A percentile compares a stretch with the other conserved stretches of the same genome.
Evolutionary conservation across 2,797 vertebrate genomes (phyloP).

Genomic region (Acrossocheilus wenchowensis): DNA sequence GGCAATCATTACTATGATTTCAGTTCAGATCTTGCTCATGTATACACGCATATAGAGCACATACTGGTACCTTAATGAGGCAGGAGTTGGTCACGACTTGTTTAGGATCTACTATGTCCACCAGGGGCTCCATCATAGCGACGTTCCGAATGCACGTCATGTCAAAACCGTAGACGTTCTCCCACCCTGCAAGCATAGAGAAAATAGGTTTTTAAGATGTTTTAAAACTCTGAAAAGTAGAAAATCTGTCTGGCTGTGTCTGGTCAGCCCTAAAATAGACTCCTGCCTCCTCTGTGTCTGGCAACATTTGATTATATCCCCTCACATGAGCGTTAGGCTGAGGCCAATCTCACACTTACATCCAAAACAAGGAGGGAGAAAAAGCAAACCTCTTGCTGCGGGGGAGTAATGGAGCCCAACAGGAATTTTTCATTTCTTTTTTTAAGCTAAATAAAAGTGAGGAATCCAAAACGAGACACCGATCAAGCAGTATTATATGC

Average conservation of each 20-base stretch:
- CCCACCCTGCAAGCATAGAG: constrained; percentile 87
- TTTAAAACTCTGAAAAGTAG: neutral
- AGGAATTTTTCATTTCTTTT: neutral
- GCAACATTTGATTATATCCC: constrained; percentile 57
- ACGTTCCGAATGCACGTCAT: constrained; percentile 99
- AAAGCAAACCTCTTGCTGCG: constrained; percentile 13
- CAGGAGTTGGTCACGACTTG: constrained; percentile 98
- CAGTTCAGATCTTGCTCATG: constrained; percentile 30
- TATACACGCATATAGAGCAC: neutral
- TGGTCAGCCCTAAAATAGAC: constrained; percentile 68
- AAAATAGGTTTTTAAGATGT: constrained; percentile 10
- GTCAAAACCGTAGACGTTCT: constrained; percentile 98
- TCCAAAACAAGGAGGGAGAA: constrained; percentile 47
- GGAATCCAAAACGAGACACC: neutral
- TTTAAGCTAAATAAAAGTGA: constrained; percentile 19
- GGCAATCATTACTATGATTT: constrained; percentile 54
- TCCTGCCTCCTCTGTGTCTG: constrained; percentile 67
- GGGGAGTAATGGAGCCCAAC: constrained; percentile 21
- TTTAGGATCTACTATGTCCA: constrained; percentile 97
- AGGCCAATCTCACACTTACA: constrained; percentile 53
- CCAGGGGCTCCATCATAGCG: constrained; percentile 97
- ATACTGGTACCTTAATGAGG: constrained; percentile 88
- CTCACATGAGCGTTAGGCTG: constrained; percentile 47
- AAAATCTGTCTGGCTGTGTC: constrained; percentile 43
- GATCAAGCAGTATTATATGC: neutral